Evolutionary conservation across 30 jellyfish, hydroid and myxozoan genomes (phyloP).

Genomic region (Pelagia noctiluca): DNA sequence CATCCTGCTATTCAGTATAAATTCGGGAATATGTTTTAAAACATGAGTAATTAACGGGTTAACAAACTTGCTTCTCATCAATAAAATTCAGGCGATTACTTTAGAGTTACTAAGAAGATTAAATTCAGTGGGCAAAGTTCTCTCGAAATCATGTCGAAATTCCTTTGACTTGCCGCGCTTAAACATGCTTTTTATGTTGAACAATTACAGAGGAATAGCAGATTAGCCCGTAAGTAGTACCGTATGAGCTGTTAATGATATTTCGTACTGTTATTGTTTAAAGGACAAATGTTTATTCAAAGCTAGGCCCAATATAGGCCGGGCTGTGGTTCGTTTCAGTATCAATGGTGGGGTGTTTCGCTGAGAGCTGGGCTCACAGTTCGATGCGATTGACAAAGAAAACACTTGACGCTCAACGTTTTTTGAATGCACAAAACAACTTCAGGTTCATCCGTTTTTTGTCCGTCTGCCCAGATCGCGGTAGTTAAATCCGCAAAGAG

Average conservation of each 20-base stretch:
- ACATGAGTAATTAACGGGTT: constrained; percentile 35
- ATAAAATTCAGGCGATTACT: constrained; percentile 53
- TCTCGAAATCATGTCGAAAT: constrained; percentile 48
- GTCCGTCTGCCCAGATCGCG: constrained; percentile 61
- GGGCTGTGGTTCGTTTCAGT: background rate
- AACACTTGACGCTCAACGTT: background rate
- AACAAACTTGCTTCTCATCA: constrained; percentile 26
- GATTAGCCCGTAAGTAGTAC: constrained; percentile 83
- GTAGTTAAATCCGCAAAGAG: constrained; percentile 80
- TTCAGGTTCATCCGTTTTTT: background rate
- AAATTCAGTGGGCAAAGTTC: constrained; percentile 65
- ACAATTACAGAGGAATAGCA: constrained; percentile 70
- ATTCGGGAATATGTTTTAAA: constrained; percentile 6
- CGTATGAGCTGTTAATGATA: constrained; percentile 84
- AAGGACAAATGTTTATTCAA: constrained; percentile 79
- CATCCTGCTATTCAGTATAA: background rate
- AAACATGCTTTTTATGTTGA: constrained; percentile 41
- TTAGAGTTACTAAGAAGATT: constrained; percentile 52
- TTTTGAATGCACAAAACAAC: constrained; percentile 5
- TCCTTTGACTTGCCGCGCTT: constrained; percentile 74
- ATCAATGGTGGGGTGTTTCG: background rate
- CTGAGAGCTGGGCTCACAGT: too few relatives aligned
- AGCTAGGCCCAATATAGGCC: too few relatives aligned
- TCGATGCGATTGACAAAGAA: too few relatives aligned
- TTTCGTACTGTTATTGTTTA: constrained; percentile 81